These are phyloP conservation scores for Alosa sapidissima DNA, from an alignment of 2,797 vertebrate species.

Conservation along the genomic window DNA sequence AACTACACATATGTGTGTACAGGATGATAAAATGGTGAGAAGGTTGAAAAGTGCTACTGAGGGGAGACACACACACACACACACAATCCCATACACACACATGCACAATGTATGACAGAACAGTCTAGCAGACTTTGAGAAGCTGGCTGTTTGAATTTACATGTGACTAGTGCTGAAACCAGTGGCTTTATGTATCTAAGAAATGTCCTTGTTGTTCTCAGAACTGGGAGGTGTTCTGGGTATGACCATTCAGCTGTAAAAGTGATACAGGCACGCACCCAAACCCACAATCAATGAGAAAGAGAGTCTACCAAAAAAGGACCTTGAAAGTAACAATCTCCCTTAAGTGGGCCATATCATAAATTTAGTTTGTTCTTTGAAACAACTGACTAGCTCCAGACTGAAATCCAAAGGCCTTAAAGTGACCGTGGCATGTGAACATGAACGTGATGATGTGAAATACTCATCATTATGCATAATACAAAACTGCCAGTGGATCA, in stretches of 20 bases:
- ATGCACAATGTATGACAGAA: not conserved
- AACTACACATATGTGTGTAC: not conserved
- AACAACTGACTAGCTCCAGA: too few species aligned
- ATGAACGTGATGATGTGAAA: too few species aligned
- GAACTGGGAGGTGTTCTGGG: not conserved
- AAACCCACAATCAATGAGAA: not conserved
- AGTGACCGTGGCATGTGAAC: too few species aligned
- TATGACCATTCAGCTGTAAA: not conserved
- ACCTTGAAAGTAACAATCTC: not conserved
- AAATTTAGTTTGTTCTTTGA: not conserved
- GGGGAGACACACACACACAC: slow-evolving; percentile 31
- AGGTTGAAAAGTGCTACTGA: not conserved
- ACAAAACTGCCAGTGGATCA: too few species aligned
- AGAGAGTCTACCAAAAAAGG: not conserved
- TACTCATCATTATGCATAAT: too few species aligned
- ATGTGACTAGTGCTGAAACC: not conserved
- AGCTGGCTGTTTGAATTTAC: not conserved
- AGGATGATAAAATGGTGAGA: not conserved
- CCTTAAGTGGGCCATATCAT: not conserved
- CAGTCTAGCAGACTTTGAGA: not conserved
- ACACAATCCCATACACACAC: not conserved
- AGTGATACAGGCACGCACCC: not conserved
- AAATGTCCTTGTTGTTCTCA: not conserved
- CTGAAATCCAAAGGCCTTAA: too few species aligned
- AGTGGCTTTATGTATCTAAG: not conserved